A percentile compares a stretch with the other conserved stretches of the same genome.
Evolutionary conservation across 1,140 invertebrate genomes (phyloP).

Genomic region (Piezodorus guildinii): DNA sequence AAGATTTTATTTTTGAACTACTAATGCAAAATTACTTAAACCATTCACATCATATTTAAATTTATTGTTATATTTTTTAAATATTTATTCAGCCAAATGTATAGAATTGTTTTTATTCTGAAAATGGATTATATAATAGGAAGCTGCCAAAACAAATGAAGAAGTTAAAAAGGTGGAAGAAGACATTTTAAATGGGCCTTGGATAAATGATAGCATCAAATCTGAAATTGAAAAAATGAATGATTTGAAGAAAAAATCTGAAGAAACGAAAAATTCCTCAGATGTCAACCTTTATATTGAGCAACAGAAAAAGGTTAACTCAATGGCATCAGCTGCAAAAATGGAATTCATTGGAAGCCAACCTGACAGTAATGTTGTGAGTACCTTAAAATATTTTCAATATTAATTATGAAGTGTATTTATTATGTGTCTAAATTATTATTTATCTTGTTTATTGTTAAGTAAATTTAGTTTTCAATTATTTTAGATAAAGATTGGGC

Average conservation of each 20-base stretch:
- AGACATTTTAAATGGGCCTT: conserved; percentile 39
- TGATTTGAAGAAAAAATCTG: conserved; percentile 40
- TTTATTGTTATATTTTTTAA: too few relatives aligned
- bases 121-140: conserved; percentile 15
- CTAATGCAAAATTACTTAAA: too few relatives aligned
- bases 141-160: conserved; percentile 10
- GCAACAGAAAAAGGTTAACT: conserved; percentile 41
- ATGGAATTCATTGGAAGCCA: conserved; percentile 40
- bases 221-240: conserved; percentile 43
- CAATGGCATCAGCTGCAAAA: conserved; percentile 42
- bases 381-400: not conserved
- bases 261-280: conserved; percentile 38
- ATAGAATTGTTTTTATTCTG: too few relatives aligned
- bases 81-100: too few relatives aligned
- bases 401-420: not conserved
- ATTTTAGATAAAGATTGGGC: too few relatives aligned
- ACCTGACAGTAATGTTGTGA: conserved; percentile 32
- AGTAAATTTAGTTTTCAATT: too few relatives aligned
- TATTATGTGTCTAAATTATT: not conserved
- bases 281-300: conserved; percentile 43
- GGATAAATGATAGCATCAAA: conserved; percentile 43
- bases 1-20: not conserved
- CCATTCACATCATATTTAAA: too few relatives aligned
- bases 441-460: not conserved
- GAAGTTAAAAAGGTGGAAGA: conserved; percentile 32